Conservation (phyloP, 2,113 vertebrate genomes). For the Cyrtonyx montezumae region DNA sequence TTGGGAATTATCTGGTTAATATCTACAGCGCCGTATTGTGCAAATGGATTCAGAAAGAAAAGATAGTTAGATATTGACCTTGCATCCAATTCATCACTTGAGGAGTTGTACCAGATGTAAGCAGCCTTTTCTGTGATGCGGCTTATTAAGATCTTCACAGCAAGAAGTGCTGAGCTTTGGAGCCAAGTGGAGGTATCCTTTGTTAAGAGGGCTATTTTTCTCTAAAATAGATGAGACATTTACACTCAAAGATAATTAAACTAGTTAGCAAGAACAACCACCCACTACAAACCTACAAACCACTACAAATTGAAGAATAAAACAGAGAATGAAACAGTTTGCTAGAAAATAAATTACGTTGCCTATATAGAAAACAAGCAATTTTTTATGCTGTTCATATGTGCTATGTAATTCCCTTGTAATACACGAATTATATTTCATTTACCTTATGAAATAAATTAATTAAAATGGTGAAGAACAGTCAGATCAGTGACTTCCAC, state of each 20-base stretch:
- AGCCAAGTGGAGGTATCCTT: not conserved
- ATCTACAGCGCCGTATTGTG: not conserved
- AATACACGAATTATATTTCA: not conserved
- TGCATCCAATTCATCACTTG: not conserved
- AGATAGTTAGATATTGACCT: conserved; percentile 18
- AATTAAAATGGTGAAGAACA: not conserved
- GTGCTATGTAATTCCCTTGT: not conserved
- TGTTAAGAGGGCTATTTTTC: not conserved
- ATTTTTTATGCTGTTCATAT: not conserved
- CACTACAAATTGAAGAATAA: not conserved
- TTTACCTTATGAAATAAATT: not conserved
- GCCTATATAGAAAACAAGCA: not conserved
- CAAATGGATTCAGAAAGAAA: not conserved
- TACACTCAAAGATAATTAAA: not conserved
- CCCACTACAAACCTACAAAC: not conserved
- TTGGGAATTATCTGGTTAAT: not conserved
- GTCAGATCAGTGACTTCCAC: not conserved
- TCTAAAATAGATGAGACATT: not conserved
- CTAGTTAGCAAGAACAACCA: not conserved
- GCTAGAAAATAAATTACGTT: not conserved
- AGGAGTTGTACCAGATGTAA: not conserved
- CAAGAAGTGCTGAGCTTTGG: not conserved
- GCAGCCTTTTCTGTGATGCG: not conserved
- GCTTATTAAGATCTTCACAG: conserved; percentile 9
- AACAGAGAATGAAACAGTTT: not conserved